phyloP scores from a whole-genome alignment of 1,140 invertebrate genomes.

The Schlechtendalia chinensis region DNA sequence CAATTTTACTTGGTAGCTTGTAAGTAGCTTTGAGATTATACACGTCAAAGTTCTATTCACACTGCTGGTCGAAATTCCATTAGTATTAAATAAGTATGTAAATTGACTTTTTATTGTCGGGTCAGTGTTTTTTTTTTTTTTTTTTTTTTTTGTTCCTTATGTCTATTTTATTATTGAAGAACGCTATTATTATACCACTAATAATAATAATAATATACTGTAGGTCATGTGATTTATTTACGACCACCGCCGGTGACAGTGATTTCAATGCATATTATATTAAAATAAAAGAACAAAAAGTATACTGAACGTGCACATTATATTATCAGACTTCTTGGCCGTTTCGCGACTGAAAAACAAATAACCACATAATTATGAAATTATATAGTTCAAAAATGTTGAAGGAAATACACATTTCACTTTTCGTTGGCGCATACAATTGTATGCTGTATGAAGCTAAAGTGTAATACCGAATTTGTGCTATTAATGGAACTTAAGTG shows the following conservation, averaged over 20 bases:
- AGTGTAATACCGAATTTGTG: too few relatives aligned
- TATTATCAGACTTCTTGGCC: neutral
- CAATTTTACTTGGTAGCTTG: neutral
- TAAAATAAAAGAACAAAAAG: neutral
- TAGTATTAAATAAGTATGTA: slow-evolving; percentile 48
- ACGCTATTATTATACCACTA: neutral
- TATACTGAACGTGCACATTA: neutral
- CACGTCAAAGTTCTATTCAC: neutral
- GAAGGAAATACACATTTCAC: too few relatives aligned
- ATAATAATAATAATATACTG: neutral
- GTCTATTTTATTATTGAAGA: neutral
- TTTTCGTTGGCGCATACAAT: too few relatives aligned
- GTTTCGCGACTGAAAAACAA: neutral
- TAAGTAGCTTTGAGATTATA: slow-evolving; percentile 22
- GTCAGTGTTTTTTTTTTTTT: slow-evolving; percentile 20
- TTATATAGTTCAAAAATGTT: neutral
- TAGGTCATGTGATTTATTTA: neutral
- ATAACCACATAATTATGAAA: neutral
- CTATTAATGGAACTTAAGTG: too few relatives aligned
- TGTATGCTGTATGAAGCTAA: too few relatives aligned
- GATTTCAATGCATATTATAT: neutral
- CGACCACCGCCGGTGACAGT: too few relatives aligned
- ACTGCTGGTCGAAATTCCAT: slow-evolving; percentile 1
- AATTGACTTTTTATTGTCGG: slow-evolving; percentile 27
- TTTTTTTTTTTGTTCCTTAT: neutral